Evolutionary conservation across 2,888 invertebrate species (phyloP), one percentile per base, ranked within the genome.

Genomic region (Drosophila differens): DNA sequence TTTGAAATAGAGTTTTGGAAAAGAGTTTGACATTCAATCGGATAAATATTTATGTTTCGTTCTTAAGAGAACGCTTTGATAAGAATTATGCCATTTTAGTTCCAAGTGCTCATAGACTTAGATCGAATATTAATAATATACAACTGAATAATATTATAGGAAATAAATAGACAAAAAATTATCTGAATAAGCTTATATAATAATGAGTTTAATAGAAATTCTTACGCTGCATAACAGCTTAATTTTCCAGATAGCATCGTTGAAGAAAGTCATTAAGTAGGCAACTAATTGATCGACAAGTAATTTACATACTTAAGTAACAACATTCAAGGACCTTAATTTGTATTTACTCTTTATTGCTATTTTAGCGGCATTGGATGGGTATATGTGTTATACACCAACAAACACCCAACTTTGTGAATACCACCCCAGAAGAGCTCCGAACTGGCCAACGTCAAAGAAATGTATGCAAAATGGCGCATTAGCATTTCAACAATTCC

Each of bases 381-480:
- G 30, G 7, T 33, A 10, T 61, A 33, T 28, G 37, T 6, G n/a
- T 3, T 14, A 14, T 41, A 37, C 32, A 7, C 28, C 47, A 47
- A 49, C 37, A 52, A 58, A 44, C 6, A 47, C 47, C 44, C 58
- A 59, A 44, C 58, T 41, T 22, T 52, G 39, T 53, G 53, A 60
- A 47, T 44, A 37, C 61, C 30, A 51, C n/a, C 32, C 52, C 19
- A 37, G 47, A 47, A 25, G 19, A 53, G 10, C 25, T 33, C 44
- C 9, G 58, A 82, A 70, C 83, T 88, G 85, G 76, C 73, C 73
- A 70, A 58, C 69, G 57, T 39, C 62, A 70, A 74, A 68, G 77
- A 77, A 85, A 86, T 86, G 79, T 86, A 89, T 86, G 91, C 86
- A 87, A 87, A 87, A 89, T 87, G 86, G 86, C 86, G 86, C 91